Base-by-base conservation (phyloP, 92 coral and sea anemone species). In the Diadumene lineata region DNA sequence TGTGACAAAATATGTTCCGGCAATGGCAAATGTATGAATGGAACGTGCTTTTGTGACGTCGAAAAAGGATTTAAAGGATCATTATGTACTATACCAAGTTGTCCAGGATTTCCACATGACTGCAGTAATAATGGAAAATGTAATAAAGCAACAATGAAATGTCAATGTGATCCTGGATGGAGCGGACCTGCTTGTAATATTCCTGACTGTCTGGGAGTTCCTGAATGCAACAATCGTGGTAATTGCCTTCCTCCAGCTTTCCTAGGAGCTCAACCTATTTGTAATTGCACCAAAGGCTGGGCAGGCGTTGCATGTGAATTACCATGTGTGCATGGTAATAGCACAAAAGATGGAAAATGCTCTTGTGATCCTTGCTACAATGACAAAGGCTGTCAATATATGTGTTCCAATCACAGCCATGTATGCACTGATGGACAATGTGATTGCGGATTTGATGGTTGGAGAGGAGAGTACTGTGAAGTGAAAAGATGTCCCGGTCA, bases 371-470 rank as follows among this genome's bases (percentile, higher is more conserved):
- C 91, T n/a, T 86, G 91, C 34, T 86, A 76, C 68, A 86, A 86
- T 56, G 91, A 85, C 34, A 75, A 68, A 9, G 91, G 81, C 61
- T 86, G 91, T 61, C 82, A 79, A 29, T 66, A 80, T 60, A 72
- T 86, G 24, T 86, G 91, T 67, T 81, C 91, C 30, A 86, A 86
- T 82, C 81, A 77, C 43, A 86, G 87, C 70, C 50, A 72, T 46
- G 50, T 34, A 16, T 86, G 91, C 50, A 66, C 48, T 23, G 55
- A 80, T 22, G 91, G 77, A 6, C 77, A 81, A 48, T 86, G 91
- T 60, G 84, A 68, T 29, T 86, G 91, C 66, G 91, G 91, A 16
- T 86, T 86, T 73, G 80, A 86, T 32, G 91, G 91, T 33, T 86
- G 91, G 91, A 72, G 87, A 71, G 91, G 91, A 13, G 64, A 72